These are phyloP conservation scores for Peromyscus nudipes DNA, from an alignment of 2,797 vertebrate genomes.

Conservation along the genomic window DNA sequence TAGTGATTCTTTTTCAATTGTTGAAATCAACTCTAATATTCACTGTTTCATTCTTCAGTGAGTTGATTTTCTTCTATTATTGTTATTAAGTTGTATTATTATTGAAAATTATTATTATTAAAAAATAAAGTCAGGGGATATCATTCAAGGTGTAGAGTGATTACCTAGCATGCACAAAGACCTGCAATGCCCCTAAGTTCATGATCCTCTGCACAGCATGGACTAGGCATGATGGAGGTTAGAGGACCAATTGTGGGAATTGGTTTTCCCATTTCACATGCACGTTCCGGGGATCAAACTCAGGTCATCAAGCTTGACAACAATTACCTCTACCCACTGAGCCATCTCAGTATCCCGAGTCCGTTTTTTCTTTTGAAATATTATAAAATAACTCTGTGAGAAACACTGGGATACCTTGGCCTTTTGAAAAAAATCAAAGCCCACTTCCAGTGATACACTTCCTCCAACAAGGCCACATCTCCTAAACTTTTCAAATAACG, in stretches of 20 bases:
- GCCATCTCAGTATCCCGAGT: not conserved
- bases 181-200: not conserved
- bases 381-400: not conserved
- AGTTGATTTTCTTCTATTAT: not conserved
- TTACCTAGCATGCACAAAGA: not conserved
- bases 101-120: no score
- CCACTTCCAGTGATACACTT: no score
- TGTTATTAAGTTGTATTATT: no score
- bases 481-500: no score
- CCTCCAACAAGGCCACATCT: no score
- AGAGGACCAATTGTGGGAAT: not conserved
- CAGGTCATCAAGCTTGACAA: not conserved
- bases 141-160: not conserved
- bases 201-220: no score
- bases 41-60: not conserved
- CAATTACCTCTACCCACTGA: not conserved
- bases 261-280: not conserved
- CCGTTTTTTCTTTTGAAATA: not conserved
- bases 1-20: not conserved
- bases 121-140: not conserved
- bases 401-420: no score
- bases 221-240: not conserved
- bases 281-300: not conserved
- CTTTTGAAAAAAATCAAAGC: no score
- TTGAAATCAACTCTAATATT: not conserved